phyloP scores from a whole-genome alignment of 2,113 vertebrate species.

The Lagenorhynchus albirostris region DNA sequence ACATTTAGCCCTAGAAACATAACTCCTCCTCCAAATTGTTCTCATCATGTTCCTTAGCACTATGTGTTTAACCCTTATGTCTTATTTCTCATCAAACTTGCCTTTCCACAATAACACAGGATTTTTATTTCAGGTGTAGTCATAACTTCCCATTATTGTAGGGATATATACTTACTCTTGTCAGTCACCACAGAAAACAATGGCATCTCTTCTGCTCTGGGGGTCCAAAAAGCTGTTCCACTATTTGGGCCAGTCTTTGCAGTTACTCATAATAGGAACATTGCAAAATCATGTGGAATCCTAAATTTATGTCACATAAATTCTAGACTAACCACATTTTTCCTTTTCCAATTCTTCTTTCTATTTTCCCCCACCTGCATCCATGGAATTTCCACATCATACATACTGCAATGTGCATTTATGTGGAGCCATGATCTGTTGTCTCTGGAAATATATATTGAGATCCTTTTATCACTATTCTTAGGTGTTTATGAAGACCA shows the following conservation, averaged over 20 bases:
- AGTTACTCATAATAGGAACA: neutral
- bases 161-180: neutral
- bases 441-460: neutral
- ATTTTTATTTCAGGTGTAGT: neutral
- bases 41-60: neutral
- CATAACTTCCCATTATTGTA: neutral
- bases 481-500: neutral
- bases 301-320: neutral
- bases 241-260: neutral
- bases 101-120: neutral
- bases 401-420: accelerated
- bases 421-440: neutral
- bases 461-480: neutral
- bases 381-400: neutral
- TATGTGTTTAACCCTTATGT: neutral
- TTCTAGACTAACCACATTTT: neutral
- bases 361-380: neutral
- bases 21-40: neutral
- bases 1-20: neutral
- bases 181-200: neutral
- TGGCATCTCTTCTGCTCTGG: neutral
- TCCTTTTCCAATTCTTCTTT: neutral
- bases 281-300: neutral
- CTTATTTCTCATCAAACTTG: neutral
- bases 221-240: neutral